Evolutionary conservation across 2,797 vertebrate species (phyloP).

Genomic region (Microtus californicus): DNA sequence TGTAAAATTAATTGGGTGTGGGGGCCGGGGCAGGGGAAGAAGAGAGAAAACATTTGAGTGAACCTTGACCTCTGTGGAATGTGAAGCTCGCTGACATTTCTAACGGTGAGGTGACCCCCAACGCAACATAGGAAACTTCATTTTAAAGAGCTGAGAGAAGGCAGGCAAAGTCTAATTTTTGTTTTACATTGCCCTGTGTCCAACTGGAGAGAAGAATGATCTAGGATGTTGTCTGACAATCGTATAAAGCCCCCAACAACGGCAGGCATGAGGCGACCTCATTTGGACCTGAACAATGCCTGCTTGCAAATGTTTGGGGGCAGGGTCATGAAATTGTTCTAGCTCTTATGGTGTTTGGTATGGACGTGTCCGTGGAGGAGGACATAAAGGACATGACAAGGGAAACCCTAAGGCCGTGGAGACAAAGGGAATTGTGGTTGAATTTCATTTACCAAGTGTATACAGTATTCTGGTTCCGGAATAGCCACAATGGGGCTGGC

Average conservation of each 20-base stretch:
- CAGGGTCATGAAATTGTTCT: neutral
- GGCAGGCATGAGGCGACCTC: too few relatives aligned
- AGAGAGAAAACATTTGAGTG: neutral
- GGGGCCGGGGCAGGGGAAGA: neutral
- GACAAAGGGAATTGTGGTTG: neutral
- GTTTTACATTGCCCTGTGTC: neutral
- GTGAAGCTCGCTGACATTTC: neutral
- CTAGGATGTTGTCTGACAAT: too few relatives aligned
- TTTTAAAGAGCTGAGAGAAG: constrained; percentile 18
- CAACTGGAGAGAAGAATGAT: neutral
- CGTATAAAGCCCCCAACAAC: fast-evolving
- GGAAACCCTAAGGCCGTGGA: neutral
- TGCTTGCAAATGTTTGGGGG: neutral
- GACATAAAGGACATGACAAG: neutral
- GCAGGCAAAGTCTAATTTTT: neutral
- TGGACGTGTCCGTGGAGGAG: neutral
- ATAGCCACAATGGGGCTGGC: neutral
- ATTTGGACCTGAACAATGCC: neutral
- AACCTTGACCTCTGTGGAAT: constrained; percentile 51
- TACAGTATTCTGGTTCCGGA: neutral
- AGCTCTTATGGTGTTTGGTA: neutral
- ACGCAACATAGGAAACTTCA: neutral
- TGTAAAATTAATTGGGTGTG: neutral
- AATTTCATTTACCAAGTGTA: neutral
- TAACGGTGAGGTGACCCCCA: neutral